These are phyloP conservation scores for Mastigias papua DNA, from an alignment of 30 jellyfish, hydroid and myxozoan species.

Conservation along the genomic window DNA sequence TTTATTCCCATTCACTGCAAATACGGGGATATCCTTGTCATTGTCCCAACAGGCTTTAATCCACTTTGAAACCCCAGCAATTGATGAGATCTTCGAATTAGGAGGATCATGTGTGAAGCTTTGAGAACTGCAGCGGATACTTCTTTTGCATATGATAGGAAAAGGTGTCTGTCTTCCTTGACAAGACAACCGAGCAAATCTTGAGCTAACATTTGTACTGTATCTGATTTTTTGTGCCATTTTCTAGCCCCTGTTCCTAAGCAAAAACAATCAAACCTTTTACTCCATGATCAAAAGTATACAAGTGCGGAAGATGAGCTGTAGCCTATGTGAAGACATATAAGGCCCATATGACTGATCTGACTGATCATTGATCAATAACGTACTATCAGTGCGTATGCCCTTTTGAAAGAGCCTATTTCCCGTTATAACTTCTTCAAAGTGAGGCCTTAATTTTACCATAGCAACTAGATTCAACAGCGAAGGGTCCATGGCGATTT, in stretches of 20 bases:
- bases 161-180: background rate
- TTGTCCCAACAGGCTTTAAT: slow-evolving; percentile 1
- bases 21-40: slow-evolving; percentile 64
- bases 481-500: background rate
- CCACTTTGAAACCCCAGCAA: slow-evolving; percentile 24
- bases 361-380: too few relatives aligned
- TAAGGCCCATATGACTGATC: too few relatives aligned
- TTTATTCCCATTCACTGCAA: slow-evolving; percentile 66
- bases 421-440: background rate
- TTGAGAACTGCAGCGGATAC: background rate
- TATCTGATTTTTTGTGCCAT: background rate
- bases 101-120: background rate
- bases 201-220: background rate
- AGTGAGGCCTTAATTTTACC: background rate
- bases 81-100: background rate
- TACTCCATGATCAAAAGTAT: too few relatives aligned
- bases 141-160: background rate
- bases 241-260: background rate
- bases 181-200: background rate
- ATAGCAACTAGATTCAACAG: slow-evolving; percentile 2
- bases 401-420: slow-evolving; percentile 2
- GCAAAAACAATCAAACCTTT: too few relatives aligned
- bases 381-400: too few relatives aligned
- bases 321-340: too few relatives aligned
- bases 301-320: too few relatives aligned